Conservation (phyloP, 2,797 vertebrate species). For the Chelonia mydas region DNA sequence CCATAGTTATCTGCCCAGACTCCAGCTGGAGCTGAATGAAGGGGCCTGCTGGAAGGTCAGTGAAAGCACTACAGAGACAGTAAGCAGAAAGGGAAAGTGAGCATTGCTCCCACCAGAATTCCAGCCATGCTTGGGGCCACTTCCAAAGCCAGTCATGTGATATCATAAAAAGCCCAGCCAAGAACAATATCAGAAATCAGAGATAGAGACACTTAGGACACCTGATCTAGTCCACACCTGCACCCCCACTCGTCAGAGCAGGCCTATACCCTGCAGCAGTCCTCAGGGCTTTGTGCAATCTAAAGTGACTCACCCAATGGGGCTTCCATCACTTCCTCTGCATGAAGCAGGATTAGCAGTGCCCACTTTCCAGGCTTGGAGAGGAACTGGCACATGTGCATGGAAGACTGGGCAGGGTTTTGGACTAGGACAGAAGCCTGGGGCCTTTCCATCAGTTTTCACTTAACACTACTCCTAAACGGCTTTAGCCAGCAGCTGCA, state of each 20-base stretch:
- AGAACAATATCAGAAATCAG: not conserved
- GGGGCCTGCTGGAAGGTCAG: slow-evolving; percentile 51
- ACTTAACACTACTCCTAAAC: not conserved
- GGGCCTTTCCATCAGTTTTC: not conserved
- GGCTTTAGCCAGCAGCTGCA: not conserved
- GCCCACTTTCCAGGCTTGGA: slow-evolving; percentile 58
- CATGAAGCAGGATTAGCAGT: not conserved
- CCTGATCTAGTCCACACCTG: not conserved
- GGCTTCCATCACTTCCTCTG: not conserved
- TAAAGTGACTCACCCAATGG: not conserved
- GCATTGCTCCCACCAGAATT: not conserved
- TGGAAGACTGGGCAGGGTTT: slow-evolving; percentile 30
- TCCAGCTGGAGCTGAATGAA: slow-evolving; percentile 27
- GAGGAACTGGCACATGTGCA: not conserved
- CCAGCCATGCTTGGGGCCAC: not conserved
- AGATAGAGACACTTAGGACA: not conserved
- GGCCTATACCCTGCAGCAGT: not conserved
- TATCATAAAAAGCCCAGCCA: slow-evolving; percentile 6
- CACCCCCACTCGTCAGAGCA: not conserved
- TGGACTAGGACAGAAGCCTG: not conserved
- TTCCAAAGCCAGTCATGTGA: slow-evolving; percentile 19
- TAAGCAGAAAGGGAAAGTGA: slow-evolving; percentile 15
- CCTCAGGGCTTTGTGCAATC: slow-evolving; percentile 20
- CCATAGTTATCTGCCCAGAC: slow-evolving; percentile 20
- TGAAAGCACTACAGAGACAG: slow-evolving; percentile 16